Evolutionary conservation across 2,113 vertebrate species (phyloP).

Genomic region (Poeciliopsis retropinna): DNA sequence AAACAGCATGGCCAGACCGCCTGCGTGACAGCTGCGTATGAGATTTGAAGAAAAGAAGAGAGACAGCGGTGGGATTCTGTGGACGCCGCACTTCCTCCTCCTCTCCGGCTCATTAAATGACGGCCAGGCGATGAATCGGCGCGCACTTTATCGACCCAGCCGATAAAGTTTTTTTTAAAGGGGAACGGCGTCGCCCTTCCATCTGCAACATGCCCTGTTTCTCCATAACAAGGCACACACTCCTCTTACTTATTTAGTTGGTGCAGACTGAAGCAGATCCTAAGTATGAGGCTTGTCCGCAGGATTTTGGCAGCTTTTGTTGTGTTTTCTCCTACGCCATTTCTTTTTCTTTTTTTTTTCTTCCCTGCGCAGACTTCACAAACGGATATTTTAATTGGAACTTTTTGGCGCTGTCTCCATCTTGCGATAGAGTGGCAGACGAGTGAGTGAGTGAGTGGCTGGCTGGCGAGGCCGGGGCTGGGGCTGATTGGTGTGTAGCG

Average conservation of each 20-base stretch:
- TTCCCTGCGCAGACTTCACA: conserved; percentile 73
- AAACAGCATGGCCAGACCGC: conserved; percentile 71
- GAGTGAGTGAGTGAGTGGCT: conserved; percentile 55
- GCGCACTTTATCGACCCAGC: conserved; percentile 73
- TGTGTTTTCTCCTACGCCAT: conserved; percentile 68
- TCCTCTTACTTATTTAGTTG: conserved; percentile 64
- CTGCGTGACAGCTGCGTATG: conserved; percentile 68
- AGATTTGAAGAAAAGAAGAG: conserved; percentile 80
- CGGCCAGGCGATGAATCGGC: conserved; percentile 73
- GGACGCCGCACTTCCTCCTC: conserved; percentile 72
- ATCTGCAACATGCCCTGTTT: conserved; percentile 80
- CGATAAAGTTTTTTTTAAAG: conserved; percentile 57
- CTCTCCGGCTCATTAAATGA: conserved; percentile 81
- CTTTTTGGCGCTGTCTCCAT: conserved; percentile 81
- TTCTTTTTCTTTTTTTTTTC: conserved; percentile 31
- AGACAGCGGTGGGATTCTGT: conserved; percentile 66
- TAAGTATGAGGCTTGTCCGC: conserved; percentile 66
- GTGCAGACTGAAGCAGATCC: conserved; percentile 64
- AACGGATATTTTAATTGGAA: conserved; percentile 80
- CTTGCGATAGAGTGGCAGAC: conserved; percentile 78
- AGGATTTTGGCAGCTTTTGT: conserved; percentile 73
- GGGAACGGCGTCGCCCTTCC: conserved; percentile 75
- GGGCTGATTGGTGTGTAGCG: conserved; percentile 77
- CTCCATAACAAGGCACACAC: conserved; percentile 78
- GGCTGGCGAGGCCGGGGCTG: conserved; percentile 61